Percentiles rank a stretch among this genome's conserved stretches.
These are phyloP conservation scores for Ichneumon xanthorius DNA, from an alignment of 2,888 invertebrate species.

Conservation along the genomic window DNA sequence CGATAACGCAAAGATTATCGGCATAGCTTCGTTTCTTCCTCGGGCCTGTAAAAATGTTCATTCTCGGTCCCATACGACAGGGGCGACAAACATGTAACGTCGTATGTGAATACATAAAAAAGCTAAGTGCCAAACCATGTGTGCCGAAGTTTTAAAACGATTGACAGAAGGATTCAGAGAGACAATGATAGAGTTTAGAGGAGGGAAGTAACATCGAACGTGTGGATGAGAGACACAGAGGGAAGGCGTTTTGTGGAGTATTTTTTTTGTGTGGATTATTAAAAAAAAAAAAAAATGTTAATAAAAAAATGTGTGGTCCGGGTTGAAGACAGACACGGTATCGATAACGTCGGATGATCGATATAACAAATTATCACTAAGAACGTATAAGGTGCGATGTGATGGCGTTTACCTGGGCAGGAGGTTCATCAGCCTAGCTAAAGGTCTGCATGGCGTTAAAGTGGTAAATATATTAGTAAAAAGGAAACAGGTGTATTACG, in stretches of 20 bases:
- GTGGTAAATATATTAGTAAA: slow-evolving; percentile 83
- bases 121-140: slow-evolving; percentile 67
- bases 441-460: slow-evolving; percentile 89
- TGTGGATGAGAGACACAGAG: slow-evolving; percentile 45
- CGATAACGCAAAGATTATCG: slow-evolving; percentile 23
- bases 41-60: slow-evolving; percentile 48
- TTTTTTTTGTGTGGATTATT: neutral
- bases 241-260: slow-evolving; percentile 1
- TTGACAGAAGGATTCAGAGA: slow-evolving; percentile 22
- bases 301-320: slow-evolving; percentile 1
- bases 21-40: slow-evolving; percentile 28
- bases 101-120: slow-evolving; percentile 54
- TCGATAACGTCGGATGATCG: slow-evolving; percentile 62
- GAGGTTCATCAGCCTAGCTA: slow-evolving; percentile 96
- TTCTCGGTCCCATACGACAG: slow-evolving; percentile 9
- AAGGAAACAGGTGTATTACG: slow-evolving; percentile 80
- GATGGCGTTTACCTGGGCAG: slow-evolving; percentile 93
- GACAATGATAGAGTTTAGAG: neutral
- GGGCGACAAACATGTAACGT: slow-evolving; percentile 38
- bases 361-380: slow-evolving; percentile 73
- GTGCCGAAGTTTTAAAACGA: slow-evolving; percentile 58
- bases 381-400: slow-evolving; percentile 83
- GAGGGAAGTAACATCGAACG: neutral
- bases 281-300: neutral
- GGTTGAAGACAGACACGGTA: slow-evolving; percentile 8